phyloP scores from a whole-genome alignment of 2,797 vertebrate genomes.

The Moxostoma hubbsi region DNA sequence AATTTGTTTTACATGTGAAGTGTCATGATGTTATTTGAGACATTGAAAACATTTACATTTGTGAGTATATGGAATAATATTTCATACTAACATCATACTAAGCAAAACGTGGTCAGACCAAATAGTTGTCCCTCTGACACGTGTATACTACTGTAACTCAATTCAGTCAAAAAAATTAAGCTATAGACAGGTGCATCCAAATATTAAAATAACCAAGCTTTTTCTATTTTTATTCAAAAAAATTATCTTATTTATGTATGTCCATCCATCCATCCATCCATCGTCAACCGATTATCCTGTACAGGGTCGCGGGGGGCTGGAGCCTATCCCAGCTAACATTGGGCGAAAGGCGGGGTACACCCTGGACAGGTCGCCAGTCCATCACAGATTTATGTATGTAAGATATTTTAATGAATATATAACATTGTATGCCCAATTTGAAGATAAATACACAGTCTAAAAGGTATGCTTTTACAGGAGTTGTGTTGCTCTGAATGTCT shows the following conservation, averaged over 20 bases:
- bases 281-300: too few species aligned
- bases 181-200: not conserved
- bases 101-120: constrained; percentile 1
- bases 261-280: too few species aligned
- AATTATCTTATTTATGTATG: not conserved
- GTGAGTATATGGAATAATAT: not conserved
- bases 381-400: not conserved
- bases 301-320: too few species aligned
- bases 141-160: constrained; percentile 9
- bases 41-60: not conserved
- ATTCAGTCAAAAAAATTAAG: not conserved
- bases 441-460: not conserved
- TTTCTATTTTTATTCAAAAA: not conserved
- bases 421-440: not conserved
- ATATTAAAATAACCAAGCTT: not conserved
- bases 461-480: not conserved
- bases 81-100: not conserved
- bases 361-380: too few species aligned
- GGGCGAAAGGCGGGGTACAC: too few species aligned
- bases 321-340: too few species aligned
- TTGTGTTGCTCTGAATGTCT: not conserved
- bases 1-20: not conserved
- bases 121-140: not conserved
- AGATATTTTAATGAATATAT: not conserved
- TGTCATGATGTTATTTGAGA: not conserved